Percentiles rank a stretch among this genome's conserved stretches.
These are phyloP conservation scores for Muscicapa striata DNA, from an alignment of 2,797 vertebrate genomes.

Conservation along the genomic window DNA sequence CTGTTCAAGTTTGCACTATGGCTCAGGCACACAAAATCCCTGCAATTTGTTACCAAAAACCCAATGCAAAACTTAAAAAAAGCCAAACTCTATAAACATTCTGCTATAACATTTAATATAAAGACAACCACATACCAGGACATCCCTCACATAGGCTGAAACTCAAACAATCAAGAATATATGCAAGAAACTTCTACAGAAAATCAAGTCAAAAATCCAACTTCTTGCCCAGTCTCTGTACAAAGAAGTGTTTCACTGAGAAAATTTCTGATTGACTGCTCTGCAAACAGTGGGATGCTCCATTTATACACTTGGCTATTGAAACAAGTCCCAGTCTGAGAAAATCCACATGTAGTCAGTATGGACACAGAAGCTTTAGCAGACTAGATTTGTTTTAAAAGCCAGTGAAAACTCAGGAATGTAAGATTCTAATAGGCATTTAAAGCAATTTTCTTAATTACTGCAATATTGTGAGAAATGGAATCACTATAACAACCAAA, in stretches of 20 bases:
- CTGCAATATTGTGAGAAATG: not conserved
- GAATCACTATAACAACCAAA: not conserved
- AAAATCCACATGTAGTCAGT: not conserved
- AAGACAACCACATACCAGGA: not conserved
- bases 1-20: not conserved
- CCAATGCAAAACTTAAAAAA: not conserved
- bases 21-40: not conserved
- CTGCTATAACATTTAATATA: not conserved
- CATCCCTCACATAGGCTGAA: not conserved
- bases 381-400: not conserved
- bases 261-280: not conserved
- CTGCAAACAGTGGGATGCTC: not conserved
- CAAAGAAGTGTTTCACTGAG: not conserved
- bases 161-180: not conserved
- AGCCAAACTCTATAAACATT: not conserved
- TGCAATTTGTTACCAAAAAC: not conserved
- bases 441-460: not conserved
- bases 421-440: not conserved
- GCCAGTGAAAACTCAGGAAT: not conserved
- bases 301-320: not conserved
- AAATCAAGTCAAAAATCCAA: not conserved
- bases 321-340: not conserved
- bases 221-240: not conserved
- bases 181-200: not conserved
- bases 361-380: not conserved